These are phyloP conservation scores for Sternarchorhynchus goeldii DNA, from an alignment of 2,797 vertebrate species.

Conservation along the genomic window DNA sequence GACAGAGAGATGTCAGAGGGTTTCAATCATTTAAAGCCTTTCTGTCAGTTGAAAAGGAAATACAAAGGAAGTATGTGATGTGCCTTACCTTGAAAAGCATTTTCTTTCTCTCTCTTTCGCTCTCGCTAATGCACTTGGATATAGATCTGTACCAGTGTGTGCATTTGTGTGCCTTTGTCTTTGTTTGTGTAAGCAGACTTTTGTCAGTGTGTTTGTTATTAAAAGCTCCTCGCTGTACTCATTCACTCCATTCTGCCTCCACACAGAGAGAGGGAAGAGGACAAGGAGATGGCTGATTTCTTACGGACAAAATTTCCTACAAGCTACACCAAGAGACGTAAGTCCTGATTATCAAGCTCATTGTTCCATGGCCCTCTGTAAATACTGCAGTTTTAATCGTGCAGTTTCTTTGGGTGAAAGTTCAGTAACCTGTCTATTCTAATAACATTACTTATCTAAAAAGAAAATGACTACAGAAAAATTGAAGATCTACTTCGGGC, in stretches of 20 bases:
- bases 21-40: slow-evolving; percentile 26
- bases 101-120: background rate
- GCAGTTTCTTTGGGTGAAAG: too few species aligned
- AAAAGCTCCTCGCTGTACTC: slow-evolving; percentile 12
- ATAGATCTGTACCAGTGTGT: background rate
- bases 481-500: too few species aligned
- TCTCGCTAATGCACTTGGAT: background rate
- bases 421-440: too few species aligned
- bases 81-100: background rate
- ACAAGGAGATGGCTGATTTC: slow-evolving; percentile 88
- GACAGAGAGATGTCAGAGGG: background rate
- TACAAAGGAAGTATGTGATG: slow-evolving; percentile 17
- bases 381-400: too few species aligned
- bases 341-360: slow-evolving; percentile 33
- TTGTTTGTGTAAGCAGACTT: background rate
- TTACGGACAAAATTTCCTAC: slow-evolving; percentile 81
- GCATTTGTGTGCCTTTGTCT: slow-evolving; percentile 1
- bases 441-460: too few species aligned
- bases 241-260: slow-evolving; percentile 32
- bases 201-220: background rate
- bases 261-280: slow-evolving; percentile 87
- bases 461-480: too few species aligned
- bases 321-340: slow-evolving; percentile 72
- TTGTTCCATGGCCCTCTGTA: too few species aligned
- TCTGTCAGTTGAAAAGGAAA: slow-evolving; percentile 7